Base-by-base conservation (phyloP, 2,888 invertebrate species). In the Aradus depressus region DNA sequence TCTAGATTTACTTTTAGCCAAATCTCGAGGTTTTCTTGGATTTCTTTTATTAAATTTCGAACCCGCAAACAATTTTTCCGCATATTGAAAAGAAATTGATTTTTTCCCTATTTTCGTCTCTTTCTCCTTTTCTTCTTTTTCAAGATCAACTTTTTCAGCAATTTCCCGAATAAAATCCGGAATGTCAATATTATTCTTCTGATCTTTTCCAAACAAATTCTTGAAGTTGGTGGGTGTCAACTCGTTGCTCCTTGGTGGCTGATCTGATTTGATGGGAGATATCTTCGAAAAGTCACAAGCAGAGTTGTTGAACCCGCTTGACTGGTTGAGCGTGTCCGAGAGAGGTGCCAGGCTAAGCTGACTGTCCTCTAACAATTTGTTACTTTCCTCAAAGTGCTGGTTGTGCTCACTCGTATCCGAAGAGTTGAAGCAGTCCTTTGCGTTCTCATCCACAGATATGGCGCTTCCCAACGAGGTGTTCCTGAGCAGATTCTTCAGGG, bases 21-120 rank as follows among this genome's bases (percentile, higher is more conserved):
- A 49, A 28, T 28, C 31, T 25, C 47, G 37, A 4, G 57, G 75
- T 65, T 87, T 88, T 60, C 85, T 74, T 1, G 87, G 86, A 69
- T 87, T 86, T 60, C 86, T 72, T 62, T 84, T 76, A 4, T 76
- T 74, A 66, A 86, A 82, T 59, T 74, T 80, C 19, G 76, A 72
- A 41, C 76, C 75, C 51, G 76, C 72, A 67, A 86, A 87, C 53
- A 85, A 68, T 63, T 84, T 83, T 60, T 77, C 75, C 0, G 80
- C 75, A 12, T 78, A 64, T 60, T 74, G 75, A 62, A 74, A 75
- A 42, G 73, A 75, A 31, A 59, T 32, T 3, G 59, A 58, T 25
- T 44, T 61, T 59, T 32, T 59, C 60, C 48, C 59, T 50, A 59
- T 60, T 53, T 68, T 68, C 55, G 67, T 73, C 49, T 74, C 75